phyloP scores from a whole-genome alignment of 2,113 vertebrate species.

The Trachemys scripta region DNA sequence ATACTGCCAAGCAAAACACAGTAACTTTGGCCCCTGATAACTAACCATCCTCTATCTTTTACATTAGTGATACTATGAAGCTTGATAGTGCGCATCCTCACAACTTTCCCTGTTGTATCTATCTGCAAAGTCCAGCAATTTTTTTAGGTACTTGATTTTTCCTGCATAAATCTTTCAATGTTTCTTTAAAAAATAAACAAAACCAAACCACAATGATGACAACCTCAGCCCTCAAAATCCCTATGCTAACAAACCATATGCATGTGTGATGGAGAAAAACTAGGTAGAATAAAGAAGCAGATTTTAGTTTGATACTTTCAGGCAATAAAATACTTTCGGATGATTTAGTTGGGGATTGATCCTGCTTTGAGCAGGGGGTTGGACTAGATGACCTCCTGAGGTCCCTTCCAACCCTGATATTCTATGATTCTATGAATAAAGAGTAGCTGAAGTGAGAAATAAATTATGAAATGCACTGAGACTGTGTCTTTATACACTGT shows the following conservation, averaged over 20 bases:
- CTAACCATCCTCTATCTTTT: not conserved
- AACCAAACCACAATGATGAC: not conserved
- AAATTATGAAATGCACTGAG: conserved; percentile 18
- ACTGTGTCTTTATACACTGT: not conserved
- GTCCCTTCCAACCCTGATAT: no score
- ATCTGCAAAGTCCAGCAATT: not conserved
- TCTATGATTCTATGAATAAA: not conserved
- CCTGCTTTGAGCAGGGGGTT: no score
- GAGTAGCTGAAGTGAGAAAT: not conserved
- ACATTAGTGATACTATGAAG: not conserved
- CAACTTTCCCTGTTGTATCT: not conserved
- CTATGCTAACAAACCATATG: not conserved
- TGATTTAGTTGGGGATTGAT: no score
- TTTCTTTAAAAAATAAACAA: not conserved
- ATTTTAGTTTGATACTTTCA: conserved; percentile 24
- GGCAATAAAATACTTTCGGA: not conserved
- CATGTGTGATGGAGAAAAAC: conserved; percentile 31
- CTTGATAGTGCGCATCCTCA: not conserved
- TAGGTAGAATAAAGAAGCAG: conserved; percentile 21
- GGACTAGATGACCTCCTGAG: no score
- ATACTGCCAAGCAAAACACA: not conserved
- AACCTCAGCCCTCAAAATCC: not conserved
- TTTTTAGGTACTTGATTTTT: not conserved
- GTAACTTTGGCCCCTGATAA: not conserved
- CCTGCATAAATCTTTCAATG: not conserved